Evolutionary conservation across 2,113 vertebrate species (phyloP), one percentile per base, ranked within the genome.

Genomic region (Sander vitreus): DNA sequence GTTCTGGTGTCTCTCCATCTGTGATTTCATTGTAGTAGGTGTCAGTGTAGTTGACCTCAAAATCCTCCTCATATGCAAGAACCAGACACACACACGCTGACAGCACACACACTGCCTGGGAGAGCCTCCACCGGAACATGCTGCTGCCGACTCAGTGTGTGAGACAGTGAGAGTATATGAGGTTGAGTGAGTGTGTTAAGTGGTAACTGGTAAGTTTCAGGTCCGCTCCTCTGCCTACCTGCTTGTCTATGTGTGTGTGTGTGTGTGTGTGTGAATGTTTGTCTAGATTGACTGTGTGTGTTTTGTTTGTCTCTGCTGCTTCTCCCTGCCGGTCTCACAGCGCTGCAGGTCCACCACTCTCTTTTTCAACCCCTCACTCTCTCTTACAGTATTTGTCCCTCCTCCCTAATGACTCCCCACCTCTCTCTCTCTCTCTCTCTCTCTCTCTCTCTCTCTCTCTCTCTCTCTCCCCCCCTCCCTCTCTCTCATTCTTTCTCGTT

Each of bases 11-110:
- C 0, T 93, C 90, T 25, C 30, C 80, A 0, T 86, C 95, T 5
- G 89, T 79, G 71, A 95, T 96, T 5, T 95, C 95, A 67, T 96
- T 96, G 80, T 96, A 96, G 75, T 96, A 96, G 68, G 93, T 76
- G 1, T 97, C 95, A 54, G 88, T 81, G 2, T 91, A 97, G 82
- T 95, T 92, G 80, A 97, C 90, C 19, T 96, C 90, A 2, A 93
- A 73, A 5, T 84, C 76, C 12, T 94, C 92, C 0, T 96, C 97
- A 5, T 96, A 96, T 0, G 92, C 88, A 0, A 93, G 83, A 39
- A 92, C 86, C 79, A 93, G 69, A 86, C 90, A 86, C 7, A 69
- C 86, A 11, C 88, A 83, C 58, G 66, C 83, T 0, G 91, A 84
- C 59, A 96, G 92, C 91, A 95, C 60, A 50, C 88, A 89, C 78